These are phyloP conservation scores for Ifrita kowaldi DNA, from an alignment of 2,113 vertebrate species.

Conservation along the genomic window DNA sequence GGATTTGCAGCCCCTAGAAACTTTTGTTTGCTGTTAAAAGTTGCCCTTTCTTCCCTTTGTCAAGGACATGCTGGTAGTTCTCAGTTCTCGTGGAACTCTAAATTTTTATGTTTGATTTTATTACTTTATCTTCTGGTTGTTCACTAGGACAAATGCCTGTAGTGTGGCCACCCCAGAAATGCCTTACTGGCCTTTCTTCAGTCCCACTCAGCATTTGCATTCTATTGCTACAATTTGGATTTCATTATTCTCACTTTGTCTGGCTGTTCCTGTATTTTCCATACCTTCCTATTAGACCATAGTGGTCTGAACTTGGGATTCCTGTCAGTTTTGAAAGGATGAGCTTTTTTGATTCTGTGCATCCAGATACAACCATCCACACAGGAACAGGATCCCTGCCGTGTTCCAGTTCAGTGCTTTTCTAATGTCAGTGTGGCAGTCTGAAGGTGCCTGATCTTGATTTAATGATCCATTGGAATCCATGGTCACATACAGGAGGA, in stretches of 20 bases:
- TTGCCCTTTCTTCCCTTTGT: neutral
- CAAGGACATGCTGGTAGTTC: neutral
- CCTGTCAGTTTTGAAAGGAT: neutral
- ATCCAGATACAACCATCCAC: neutral
- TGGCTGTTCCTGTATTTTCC: neutral
- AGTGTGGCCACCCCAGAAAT: neutral
- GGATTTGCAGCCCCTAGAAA: neutral
- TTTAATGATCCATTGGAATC: neutral
- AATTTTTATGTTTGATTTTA: neutral
- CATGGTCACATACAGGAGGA: neutral
- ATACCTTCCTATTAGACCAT: neutral
- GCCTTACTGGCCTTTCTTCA: neutral
- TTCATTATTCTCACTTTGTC: neutral
- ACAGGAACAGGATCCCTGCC: neutral
- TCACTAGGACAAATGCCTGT: neutral
- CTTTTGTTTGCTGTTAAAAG: neutral
- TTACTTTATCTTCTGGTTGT: neutral
- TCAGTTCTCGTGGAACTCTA: neutral
- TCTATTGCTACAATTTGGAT: neutral
- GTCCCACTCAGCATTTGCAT: neutral
- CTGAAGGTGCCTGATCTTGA: neutral
- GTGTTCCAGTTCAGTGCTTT: neutral
- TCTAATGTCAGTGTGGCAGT: neutral
- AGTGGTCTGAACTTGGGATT: neutral
- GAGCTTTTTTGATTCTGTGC: neutral